Conservation (phyloP, 2,113 vertebrate genomes). For the Malaclemys terrapin region DNA sequence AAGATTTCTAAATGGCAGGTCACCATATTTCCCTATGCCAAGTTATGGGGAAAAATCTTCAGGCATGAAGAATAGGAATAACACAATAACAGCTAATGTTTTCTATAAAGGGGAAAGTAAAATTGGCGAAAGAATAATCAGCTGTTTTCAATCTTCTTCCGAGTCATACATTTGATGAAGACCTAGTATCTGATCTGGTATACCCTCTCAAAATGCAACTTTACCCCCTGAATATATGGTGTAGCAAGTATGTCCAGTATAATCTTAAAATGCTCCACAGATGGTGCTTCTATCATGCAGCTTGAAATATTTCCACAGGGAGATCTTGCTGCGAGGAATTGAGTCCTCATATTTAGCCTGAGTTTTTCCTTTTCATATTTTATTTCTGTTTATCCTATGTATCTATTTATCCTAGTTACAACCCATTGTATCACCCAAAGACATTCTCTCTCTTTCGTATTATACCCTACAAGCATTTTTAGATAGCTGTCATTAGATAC, state of each 20-base stretch:
- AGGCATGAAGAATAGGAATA: not conserved
- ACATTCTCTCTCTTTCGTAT: not conserved
- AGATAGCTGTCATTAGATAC: not conserved
- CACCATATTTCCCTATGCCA: conserved; percentile 36
- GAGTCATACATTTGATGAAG: not conserved
- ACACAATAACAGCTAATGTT: not conserved
- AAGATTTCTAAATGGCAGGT: conserved; percentile 52
- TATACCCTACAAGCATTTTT: not conserved
- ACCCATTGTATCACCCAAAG: not conserved
- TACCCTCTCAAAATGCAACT: not conserved
- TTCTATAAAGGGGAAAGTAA: not conserved
- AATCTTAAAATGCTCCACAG: not conserved
- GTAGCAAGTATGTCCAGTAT: not conserved
- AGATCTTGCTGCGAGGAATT: not conserved
- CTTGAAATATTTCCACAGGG: rapidly evolving
- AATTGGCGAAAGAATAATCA: not conserved
- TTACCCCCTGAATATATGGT: not conserved
- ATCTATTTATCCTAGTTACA: not conserved
- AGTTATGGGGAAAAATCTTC: conserved; percentile 41
- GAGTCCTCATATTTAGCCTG: not conserved
- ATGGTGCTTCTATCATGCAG: not conserved
- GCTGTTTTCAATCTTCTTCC: not conserved
- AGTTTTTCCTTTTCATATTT: rapidly evolving
- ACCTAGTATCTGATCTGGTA: not conserved
- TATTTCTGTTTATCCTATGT: too few relatives aligned